Conservation (phyloP, 2,888 invertebrate genomes). For the Camptogramma bilineatum region DNA sequence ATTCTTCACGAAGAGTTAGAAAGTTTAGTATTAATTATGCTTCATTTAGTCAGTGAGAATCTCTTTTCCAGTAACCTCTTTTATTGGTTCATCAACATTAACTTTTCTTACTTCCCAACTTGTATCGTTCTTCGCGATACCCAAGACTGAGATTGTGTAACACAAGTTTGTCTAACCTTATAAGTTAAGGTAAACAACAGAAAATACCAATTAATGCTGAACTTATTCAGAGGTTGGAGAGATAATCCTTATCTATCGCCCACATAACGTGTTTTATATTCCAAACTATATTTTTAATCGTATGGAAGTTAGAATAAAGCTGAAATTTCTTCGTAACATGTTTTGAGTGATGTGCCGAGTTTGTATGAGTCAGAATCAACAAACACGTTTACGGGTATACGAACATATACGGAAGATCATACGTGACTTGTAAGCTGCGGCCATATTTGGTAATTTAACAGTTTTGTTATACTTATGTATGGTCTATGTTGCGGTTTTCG, state of each 20-base stretch:
- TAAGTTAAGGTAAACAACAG: constrained; percentile 27
- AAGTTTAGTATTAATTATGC: too few species aligned
- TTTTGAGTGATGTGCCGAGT: constrained; percentile 36
- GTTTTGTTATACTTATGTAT: constrained; percentile 51
- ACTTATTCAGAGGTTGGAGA: constrained; percentile 45
- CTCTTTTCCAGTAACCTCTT: neutral
- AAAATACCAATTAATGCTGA: constrained; percentile 40
- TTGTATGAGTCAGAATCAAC: constrained; percentile 65
- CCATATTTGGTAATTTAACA: constrained; percentile 70
- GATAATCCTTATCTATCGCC: constrained; percentile 72
- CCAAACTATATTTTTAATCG: constrained; percentile 42
- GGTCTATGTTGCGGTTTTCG: constrained; percentile 44
- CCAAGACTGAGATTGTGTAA: neutral
- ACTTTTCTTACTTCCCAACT: neutral
- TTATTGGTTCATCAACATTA: neutral
- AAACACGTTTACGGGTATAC: constrained; percentile 60
- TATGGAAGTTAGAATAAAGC: constrained; percentile 49
- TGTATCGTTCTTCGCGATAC: too few species aligned
- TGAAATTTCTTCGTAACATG: constrained; percentile 45
- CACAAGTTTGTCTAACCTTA: constrained; percentile 20
- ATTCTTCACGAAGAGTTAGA: neutral
- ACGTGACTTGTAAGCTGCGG: constrained; percentile 59
- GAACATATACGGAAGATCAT: constrained; percentile 57
- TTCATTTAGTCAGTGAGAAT: neutral
- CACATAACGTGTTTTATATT: constrained; percentile 52